Evolutionary conservation across 2,113 vertebrate species (phyloP).

Genomic region (Bolborhynchus lineola): DNA sequence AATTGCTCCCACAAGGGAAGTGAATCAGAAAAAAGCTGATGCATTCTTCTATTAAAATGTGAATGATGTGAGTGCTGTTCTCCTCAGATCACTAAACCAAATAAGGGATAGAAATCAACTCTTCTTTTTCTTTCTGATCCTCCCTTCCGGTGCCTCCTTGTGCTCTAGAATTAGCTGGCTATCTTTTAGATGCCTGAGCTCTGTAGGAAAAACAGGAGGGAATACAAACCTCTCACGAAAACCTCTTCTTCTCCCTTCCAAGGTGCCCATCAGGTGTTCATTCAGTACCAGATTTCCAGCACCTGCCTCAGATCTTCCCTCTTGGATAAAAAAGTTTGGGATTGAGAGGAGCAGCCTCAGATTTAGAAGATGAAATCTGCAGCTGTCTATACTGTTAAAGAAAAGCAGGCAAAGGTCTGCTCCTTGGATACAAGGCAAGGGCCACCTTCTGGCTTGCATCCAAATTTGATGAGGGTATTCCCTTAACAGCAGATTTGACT

Average conservation of each 20-base stretch:
- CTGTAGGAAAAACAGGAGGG: neutral
- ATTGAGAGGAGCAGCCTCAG: neutral
- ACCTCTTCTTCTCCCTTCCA: neutral
- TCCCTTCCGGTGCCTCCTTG: conserved; percentile 1
- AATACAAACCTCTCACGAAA: neutral
- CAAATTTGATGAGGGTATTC: neutral
- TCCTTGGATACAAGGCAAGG: neutral
- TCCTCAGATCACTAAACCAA: conserved; percentile 21
- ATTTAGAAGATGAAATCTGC: neutral
- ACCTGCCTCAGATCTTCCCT: neutral
- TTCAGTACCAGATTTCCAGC: neutral
- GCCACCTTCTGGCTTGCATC: neutral
- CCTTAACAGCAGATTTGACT: neutral
- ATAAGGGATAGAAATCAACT: conserved; percentile 24
- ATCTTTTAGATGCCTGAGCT: neutral
- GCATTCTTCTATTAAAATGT: conserved; percentile 7
- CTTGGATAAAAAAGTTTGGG: neutral
- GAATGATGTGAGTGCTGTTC: neutral
- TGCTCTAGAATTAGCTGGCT: neutral
- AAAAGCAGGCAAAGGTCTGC: neutral
- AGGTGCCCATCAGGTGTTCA: neutral
- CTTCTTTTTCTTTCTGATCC: neutral
- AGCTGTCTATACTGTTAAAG: neutral
- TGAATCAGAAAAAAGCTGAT: neutral
- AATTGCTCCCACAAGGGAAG: neutral